Base-by-base conservation (phyloP, 2,113 vertebrate species). In the Lutjanus erythropterus region DNA sequence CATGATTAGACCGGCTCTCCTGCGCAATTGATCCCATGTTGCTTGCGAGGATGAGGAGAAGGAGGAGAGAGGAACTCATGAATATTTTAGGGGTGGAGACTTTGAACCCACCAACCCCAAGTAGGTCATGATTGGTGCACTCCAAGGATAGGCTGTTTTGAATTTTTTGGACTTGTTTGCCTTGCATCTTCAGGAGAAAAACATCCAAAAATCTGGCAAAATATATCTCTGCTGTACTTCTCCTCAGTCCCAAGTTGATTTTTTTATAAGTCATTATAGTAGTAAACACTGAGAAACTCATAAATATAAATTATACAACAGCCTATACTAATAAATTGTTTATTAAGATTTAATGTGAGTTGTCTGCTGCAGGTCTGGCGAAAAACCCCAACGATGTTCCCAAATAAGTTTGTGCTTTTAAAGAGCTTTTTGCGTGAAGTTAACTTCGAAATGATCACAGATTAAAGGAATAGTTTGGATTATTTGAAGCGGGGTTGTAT, bases 21-120 rank as follows among this genome's bases (percentile, higher is more conserved):
- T 88, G 68, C 50, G 77, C 80, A 80, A 88, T 85, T 86, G 80
- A 88, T 90, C 85, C 85, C 82, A 65, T 67, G 81, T 64, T 88
- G 87, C 81, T 89, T 29, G 58, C 35, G n/a, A 78, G 71, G 68
- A 83, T 25, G 80, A 80, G 69, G 72, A 84, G 64, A 29, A 33
- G 31, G 62, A 64, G 84, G 87, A 81, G 81, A 80, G 71, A 85
- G 75, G 65, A 85, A 21, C 67, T 90, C 86, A 94, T 94, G 75
- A 92, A 94, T 94, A 93, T 93, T 94, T 93, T 62, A 94, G 69
- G 83, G 81, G 81, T 77, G 84, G 87, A 84, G 86, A 84, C 89
- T 93, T 93, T 94, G 86, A 93, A 93, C 88, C 77, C 86, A 41
- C 66, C 77, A 83, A 64, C 82, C 87, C 83, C 87, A 93, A 93